phyloP scores from a whole-genome alignment of 30 jellyfish, hydroid and myxozoan species.

The Mastigias papua region DNA sequence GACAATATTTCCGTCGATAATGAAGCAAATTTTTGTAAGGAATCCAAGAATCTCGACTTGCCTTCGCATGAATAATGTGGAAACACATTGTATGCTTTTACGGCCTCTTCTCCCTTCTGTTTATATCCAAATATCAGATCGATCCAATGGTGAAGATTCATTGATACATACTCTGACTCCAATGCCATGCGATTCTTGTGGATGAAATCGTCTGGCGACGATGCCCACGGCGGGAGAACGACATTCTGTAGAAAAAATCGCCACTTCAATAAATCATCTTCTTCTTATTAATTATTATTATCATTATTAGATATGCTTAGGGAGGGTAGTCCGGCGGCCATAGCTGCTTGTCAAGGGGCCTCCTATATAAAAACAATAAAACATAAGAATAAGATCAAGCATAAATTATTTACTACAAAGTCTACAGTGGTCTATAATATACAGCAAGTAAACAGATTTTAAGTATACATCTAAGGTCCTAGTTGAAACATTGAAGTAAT shows the following conservation, averaged over 20 bases:
- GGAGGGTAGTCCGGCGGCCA: no score
- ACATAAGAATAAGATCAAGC: no score
- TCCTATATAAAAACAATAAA: no score
- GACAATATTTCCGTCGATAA: no score
- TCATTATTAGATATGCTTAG: no score
- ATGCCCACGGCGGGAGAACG: conserved; percentile 96
- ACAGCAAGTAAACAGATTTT: no score
- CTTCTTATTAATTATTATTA: neutral
- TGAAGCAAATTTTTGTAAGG: neutral
- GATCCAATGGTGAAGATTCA: conserved; percentile 91
- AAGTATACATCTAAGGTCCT: no score
- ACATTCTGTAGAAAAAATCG: conserved; percentile 74
- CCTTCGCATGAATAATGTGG: conserved; percentile 94
- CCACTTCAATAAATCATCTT: conserved; percentile 51
- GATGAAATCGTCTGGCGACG: conserved; percentile 88
- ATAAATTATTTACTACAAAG: no score
- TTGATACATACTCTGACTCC: conserved; percentile 95
- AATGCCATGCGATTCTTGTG: conserved; percentile 85
- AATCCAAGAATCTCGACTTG: neutral
- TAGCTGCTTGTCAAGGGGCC: no score
- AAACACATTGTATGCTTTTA: conserved; percentile 86
- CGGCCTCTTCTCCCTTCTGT: conserved; percentile 92
- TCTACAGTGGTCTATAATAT: no score
- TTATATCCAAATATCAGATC: conserved; percentile 95
- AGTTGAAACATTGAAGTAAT: no score